Conservation (phyloP, 2,888 invertebrate genomes). For the Schizaphis graminum region DNA sequence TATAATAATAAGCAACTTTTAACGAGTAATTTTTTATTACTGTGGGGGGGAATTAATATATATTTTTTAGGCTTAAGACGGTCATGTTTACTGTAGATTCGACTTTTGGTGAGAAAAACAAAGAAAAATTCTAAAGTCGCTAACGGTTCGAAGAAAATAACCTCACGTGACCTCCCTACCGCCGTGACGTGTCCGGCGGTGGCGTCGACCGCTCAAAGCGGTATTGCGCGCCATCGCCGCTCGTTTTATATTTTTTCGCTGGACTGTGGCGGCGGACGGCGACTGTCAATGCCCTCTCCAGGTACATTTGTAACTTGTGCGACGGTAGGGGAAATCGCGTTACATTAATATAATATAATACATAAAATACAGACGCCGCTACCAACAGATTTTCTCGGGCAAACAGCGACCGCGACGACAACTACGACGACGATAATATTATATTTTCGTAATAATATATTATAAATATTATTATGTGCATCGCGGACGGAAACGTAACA, state of each 20-base stretch:
- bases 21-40: neutral
- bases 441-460: neutral
- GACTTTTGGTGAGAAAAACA: neutral
- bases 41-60: neutral
- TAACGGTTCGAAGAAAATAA: neutral
- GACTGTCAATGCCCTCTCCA: slow-evolving; percentile 58
- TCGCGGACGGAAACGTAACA: neutral
- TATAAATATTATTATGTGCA: neutral
- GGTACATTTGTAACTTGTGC: slow-evolving; percentile 27
- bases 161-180: neutral
- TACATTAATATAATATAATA: neutral
- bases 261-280: neutral
- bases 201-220: slow-evolving; percentile 19
- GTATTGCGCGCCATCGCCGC: neutral
- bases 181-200: neutral
- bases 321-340: slow-evolving; percentile 43
- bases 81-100: neutral
- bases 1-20: neutral
- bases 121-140: neutral
- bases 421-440: too few relatives aligned
- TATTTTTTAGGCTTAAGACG: too few relatives aligned
- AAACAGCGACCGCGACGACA: neutral
- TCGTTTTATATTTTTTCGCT: slow-evolving; percentile 11
- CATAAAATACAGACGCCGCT: neutral
- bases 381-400: neutral